Base-by-base conservation (phyloP, 2,113 vertebrate species). In the Arothron firmamentum region DNA sequence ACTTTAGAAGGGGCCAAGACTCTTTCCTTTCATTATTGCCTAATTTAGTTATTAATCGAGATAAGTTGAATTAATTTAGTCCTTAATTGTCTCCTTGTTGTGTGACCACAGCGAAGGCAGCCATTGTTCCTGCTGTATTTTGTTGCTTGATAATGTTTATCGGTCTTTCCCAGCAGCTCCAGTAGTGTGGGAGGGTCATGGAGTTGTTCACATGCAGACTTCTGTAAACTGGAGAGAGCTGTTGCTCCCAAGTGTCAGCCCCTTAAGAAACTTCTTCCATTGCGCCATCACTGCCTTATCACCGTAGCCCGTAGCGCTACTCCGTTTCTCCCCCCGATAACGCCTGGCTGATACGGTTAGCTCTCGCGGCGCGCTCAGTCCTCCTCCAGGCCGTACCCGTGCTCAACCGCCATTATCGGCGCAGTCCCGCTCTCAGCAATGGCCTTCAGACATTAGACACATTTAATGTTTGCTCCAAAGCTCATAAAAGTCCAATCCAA, bases 401-500 rank as follows among this genome's bases (percentile, higher is more conserved):
- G 48, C 69, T 49, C 67, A 56, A 52, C 51, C 60, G 5, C 65
- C 76, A 68, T 77, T 77, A 83, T 81, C 81, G 66, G 55, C 72
- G 62, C 66, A 62, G 70, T 54, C 53, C 72, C 62, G 76, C 79
- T 85, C 72, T 67, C 56, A 83, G 78, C 69, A 7, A 79, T 66
- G 59, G 80, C 74, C 78, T 23, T 52, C 58, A 70, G 72, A 70
- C 73, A 71, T 57, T 82, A 79, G 81, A 79, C 75, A 76, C 81
- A 56, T 90, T 91, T 87, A 85, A 81, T 88, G 81, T 90, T 90
- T 86, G 85, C 75, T 80, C 76, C 88, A 84, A 85, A 87, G 71
- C 74, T 68, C 70, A 52, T 83, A 84, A 87, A 87, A 82, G 1
- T 19, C 17, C 47, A 19, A 19, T 87, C 77, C 77, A 84, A 82